Percentiles rank a stretch among this genome's conserved stretches.
Conservation (phyloP, 2,888 invertebrate genomes). For the Lasioglossum morio region DNA sequence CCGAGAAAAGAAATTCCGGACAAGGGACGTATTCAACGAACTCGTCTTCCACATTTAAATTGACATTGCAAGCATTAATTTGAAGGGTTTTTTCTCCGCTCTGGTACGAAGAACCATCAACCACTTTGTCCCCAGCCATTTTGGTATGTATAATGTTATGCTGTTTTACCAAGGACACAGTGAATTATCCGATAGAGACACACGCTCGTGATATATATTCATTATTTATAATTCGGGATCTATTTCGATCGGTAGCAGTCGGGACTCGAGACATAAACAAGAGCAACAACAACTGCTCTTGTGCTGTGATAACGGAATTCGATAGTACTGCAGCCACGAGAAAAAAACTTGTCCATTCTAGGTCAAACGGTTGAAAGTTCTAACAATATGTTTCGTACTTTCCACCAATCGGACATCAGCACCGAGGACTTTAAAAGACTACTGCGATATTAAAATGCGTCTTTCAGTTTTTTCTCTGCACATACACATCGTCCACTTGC, state of each 20-base stretch:
- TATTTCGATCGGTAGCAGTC: neutral
- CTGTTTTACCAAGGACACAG: constrained; percentile 8
- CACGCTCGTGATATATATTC: neutral
- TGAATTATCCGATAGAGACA: neutral
- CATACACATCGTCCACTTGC: neutral
- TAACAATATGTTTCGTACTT: neutral
- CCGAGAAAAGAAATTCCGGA: constrained; percentile 79
- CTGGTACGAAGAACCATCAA: constrained; percentile 72
- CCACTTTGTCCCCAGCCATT: constrained; percentile 81
- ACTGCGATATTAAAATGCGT: neutral
- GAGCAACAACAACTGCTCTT: neutral
- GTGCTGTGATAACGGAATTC: neutral
- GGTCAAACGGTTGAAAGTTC: neutral
- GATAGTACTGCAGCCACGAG: neutral
- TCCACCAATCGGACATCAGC: neutral
- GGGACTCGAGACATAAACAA: neutral
- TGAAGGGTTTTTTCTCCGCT: constrained; percentile 76
- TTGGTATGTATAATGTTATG: constrained; percentile 38
- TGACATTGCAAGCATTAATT: constrained; percentile 73
- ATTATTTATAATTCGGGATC: neutral
- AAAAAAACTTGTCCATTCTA: constrained; percentile 2
- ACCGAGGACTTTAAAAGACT: neutral
- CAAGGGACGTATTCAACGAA: constrained; percentile 72
- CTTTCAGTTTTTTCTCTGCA: constrained; percentile 5
- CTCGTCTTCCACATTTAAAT: constrained; percentile 76